Evolutionary conservation across 2,888 invertebrate genomes (phyloP), one percentile per base, ranked within the genome.

Genomic region (Sarcophaga carnaria): DNA sequence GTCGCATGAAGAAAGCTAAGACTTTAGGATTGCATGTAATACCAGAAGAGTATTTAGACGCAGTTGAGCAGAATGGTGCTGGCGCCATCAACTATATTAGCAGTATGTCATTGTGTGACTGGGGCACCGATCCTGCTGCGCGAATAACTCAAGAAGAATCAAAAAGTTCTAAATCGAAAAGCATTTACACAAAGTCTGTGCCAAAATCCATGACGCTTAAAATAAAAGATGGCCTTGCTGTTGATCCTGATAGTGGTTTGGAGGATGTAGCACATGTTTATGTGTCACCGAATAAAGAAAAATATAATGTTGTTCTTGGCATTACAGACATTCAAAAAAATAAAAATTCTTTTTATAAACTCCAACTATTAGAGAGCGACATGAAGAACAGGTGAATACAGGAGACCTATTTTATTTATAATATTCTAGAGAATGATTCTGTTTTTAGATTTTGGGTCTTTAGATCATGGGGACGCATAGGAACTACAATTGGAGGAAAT

Each of bases 391-490:
- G 93, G 94, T 97, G 94, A 94, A 91, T 63, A 12, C 10, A 79
- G 47, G 25, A 66, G 14, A 66, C 45, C 3, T 37, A 8, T 3
- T 63, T 62, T 54, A 54, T 54, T 54, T 54, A 22, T 45, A 47
- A 59, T 11, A 4, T 14, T 47, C 45, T 11, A 63, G 12, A 63
- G 3, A 37, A 66, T 66, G 37, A 10, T 66, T 54, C 12, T 54
- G 14, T 54, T 54, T 54, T 54, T 84, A 96, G 95, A 86, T 97
- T 94, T 93, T 97, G 96, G 96, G 91, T 99, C 45, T 99, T 97
- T 94, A 95, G 98, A 20, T 95, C 98, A 0, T 99, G 99, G 99
- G 99, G 99, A 14, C 95, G 99, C 83, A 98, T 99, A 89, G 99
- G 99, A 5, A 99, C 99, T 0, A 97, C 96, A 0, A 97, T 98